Evolutionary conservation across 2,888 invertebrate genomes (phyloP).

Genomic region (Amblyteles armatorius): DNA sequence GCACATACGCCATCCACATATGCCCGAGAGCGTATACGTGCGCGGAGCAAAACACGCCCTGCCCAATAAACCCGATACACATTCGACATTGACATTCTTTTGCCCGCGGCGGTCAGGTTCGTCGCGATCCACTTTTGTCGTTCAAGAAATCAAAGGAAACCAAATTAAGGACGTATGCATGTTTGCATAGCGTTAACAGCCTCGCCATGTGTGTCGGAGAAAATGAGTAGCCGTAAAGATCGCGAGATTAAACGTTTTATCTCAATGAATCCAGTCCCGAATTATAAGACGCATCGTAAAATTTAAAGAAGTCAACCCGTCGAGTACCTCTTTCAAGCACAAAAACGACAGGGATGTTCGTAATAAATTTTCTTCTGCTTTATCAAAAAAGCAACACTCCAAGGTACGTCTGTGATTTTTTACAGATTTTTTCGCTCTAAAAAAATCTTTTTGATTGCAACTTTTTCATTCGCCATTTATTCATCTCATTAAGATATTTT

Average conservation of each 20-base stretch:
- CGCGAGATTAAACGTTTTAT: not conserved
- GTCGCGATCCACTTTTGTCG: conserved; percentile 48
- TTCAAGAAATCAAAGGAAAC: conserved; percentile 22
- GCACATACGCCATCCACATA: conserved; percentile 36
- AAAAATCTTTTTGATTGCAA: too few species aligned
- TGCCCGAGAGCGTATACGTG: conserved; percentile 52
- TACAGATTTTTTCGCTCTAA: too few species aligned
- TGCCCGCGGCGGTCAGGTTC: conserved; percentile 60
- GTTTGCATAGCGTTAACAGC: not conserved
- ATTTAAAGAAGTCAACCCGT: too few species aligned
- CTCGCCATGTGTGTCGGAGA: not conserved
- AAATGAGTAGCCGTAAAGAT: not conserved
- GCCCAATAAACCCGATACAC: conserved; percentile 73
- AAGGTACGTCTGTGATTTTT: too few species aligned
- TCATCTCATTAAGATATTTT: too few species aligned
- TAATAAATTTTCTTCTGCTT: too few species aligned
- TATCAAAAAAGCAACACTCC: too few species aligned
- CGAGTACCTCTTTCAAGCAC: too few species aligned
- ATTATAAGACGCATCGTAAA: too few species aligned
- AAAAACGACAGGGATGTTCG: too few species aligned
- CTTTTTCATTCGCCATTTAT: too few species aligned
- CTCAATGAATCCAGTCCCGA: not conserved
- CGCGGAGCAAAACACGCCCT: conserved; percentile 72
- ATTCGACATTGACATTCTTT: conserved; percentile 77
- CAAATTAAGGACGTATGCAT: conserved; percentile 2